Evolutionary conservation across 2,797 vertebrate genomes (phyloP).

Genomic region (Brachymystax lenok): DNA sequence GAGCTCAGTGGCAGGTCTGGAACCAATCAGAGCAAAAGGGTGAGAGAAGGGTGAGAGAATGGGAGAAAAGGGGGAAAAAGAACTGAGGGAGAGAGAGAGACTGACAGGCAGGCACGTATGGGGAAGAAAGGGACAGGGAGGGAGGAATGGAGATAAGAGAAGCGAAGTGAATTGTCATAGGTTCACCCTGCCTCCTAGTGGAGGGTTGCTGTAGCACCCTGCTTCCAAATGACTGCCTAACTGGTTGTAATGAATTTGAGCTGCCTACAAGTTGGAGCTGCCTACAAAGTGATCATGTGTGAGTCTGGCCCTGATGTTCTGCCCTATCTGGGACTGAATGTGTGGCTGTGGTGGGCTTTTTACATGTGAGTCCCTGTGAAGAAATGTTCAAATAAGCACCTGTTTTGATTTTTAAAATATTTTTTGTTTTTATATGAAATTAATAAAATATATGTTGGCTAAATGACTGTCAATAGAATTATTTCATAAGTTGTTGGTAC

Average conservation of each 20-base stretch:
- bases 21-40: conserved; percentile 74
- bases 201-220: conserved; percentile 47
- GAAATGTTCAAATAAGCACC: conserved; percentile 59
- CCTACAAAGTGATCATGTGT: not conserved
- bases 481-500: not conserved
- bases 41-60: conserved; percentile 61
- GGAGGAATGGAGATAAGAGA: conserved; percentile 41
- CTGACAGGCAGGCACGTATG: conserved; percentile 23
- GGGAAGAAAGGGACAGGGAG: conserved; percentile 23
- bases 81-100: conserved; percentile 56
- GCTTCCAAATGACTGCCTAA: conserved; percentile 2
- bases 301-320: not conserved
- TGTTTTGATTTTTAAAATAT: conserved; percentile 40
- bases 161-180: conserved; percentile 23
- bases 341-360: conserved; percentile 27
- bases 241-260: conserved; percentile 15
- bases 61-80: conserved; percentile 28
- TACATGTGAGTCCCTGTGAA: conserved; percentile 56
- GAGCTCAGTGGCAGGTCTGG: conserved; percentile 77
- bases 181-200: conserved; percentile 64
- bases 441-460: conserved; percentile 73
- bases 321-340: not conserved
- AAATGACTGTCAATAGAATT: not conserved
- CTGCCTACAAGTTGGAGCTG: not conserved
- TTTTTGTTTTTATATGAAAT: conserved; percentile 62